Base-by-base conservation (phyloP, 2,888 invertebrate genomes). In the Dioctria rufipes region DNA sequence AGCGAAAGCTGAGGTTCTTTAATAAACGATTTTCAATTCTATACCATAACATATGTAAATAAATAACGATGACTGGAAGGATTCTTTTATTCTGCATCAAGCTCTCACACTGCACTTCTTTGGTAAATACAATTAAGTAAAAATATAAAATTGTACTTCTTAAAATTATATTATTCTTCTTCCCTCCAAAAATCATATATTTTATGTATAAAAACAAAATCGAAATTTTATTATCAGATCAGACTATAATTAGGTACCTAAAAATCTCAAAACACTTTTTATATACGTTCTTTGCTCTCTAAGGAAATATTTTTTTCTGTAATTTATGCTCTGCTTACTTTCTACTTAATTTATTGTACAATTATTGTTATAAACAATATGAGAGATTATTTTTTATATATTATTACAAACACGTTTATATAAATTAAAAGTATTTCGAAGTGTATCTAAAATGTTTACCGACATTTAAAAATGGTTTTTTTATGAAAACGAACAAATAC, bases 311-410 rank as follows among this genome's bases (percentile, higher is more conserved):
- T 13, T 60, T 25, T 66, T 66, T 43, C 13, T 66, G 46, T 66
- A 43, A 66, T 66, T 42, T 66, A 63, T 66, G 3, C 42, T 42
- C 13, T 43, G 37, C 42, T 66, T 43, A 66, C 46, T 46, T 43
- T 43, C 13, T 25, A 66, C 37, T 8, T 66, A 66, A 66, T 66
- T 66, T 66, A 66, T 66, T 66, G 66, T 66, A 66, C 13, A 43
- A 66, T 66, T 66, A 13, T 43, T 66, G 66, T 66, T 43, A 43
- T 11, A 54, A 54, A 54, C 54, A 54, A 54, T 54, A 11, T 54
- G 25, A 25, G 25, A 11, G 9, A 11, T 51, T 8, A 51, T n/a
- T 51, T 4, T n/a, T 51, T 11, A 11, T 51, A 51, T 51, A 51
- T 51, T 51, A 51, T 11, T 51, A 11, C n/a, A 51, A 51, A 51